Percentiles rank a stretch among this genome's conserved stretches.
Evolutionary conservation across 1,140 invertebrate species (phyloP).

Genomic region (Procambarus virginalis): DNA sequence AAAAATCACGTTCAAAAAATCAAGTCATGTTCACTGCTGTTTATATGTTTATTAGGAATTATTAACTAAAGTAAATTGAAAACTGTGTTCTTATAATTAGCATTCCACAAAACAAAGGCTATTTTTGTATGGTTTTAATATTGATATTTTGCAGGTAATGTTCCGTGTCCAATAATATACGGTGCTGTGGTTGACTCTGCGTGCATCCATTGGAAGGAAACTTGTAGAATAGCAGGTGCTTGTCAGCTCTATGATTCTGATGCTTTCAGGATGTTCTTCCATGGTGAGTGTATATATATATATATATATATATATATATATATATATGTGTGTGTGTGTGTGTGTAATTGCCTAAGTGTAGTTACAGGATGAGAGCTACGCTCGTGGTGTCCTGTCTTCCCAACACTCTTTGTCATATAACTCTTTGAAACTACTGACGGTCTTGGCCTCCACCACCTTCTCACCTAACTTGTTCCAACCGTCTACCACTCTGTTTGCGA

Average conservation of each 20-base stretch:
- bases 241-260: constrained; percentile 90
- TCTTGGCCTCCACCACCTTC: too few species aligned
- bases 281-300: constrained; percentile 79
- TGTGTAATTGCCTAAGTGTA: too few species aligned
- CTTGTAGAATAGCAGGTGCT: constrained; percentile 85
- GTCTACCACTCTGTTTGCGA: too few species aligned
- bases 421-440: too few species aligned
- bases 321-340: too few species aligned
- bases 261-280: constrained; percentile 87
- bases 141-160: constrained; percentile 79
- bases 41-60: background rate
- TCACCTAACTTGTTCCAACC: too few species aligned
- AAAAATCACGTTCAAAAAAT: too few species aligned
- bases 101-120: background rate
- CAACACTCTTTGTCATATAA: too few species aligned
- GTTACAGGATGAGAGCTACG: too few species aligned
- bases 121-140: background rate
- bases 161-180: constrained; percentile 94
- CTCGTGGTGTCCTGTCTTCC: too few species aligned
- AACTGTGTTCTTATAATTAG: background rate
- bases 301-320: too few species aligned
- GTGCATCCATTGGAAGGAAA: constrained; percentile 89
- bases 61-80: background rate
- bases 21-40: too few species aligned
- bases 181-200: constrained; percentile 93